These are phyloP conservation scores for Scaptodrosophila latifasciaeformis DNA, from an alignment of 2,888 invertebrate species.

Conservation along the genomic window DNA sequence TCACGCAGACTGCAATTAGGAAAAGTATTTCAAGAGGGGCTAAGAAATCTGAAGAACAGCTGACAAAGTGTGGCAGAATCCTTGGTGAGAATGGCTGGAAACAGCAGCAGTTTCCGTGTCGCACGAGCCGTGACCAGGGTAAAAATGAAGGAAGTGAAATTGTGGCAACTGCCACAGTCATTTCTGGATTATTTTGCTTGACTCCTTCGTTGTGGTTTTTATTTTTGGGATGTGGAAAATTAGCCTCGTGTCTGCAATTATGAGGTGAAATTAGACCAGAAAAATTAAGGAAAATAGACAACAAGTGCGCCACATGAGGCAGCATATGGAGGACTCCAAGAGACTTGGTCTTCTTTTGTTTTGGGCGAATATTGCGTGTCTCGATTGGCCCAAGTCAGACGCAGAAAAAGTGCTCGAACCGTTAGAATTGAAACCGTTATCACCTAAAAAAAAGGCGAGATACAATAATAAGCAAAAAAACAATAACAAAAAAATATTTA, in stretches of 20 bases:
- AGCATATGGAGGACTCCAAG: too few relatives aligned
- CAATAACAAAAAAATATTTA: constrained; percentile 13
- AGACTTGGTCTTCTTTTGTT: too few relatives aligned
- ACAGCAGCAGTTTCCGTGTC: neutral
- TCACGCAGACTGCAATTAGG: constrained; percentile 51
- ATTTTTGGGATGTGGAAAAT: too few relatives aligned
- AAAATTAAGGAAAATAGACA: too few relatives aligned
- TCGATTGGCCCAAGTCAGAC: neutral
- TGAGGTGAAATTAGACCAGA: too few relatives aligned
- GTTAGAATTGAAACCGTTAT: neutral
- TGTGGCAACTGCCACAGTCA: constrained; percentile 22
- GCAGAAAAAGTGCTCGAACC: neutral
- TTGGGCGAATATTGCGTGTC: neutral
- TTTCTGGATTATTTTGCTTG: too few relatives aligned
- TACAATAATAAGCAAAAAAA: neutral
- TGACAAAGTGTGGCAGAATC: constrained; percentile 44
- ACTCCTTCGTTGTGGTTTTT: too few relatives aligned
- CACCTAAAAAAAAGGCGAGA: neutral
- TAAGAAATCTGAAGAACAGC: constrained; percentile 55
- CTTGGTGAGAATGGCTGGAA: constrained; percentile 6
- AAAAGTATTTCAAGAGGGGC: neutral
- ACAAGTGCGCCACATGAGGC: too few relatives aligned
- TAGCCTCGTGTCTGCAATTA: too few relatives aligned
- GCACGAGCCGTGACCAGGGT: constrained; percentile 41
- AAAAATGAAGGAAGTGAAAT: constrained; percentile 36